Evolutionary conservation across 2,797 vertebrate species (phyloP).

Genomic region (Delichon dasypus): DNA sequence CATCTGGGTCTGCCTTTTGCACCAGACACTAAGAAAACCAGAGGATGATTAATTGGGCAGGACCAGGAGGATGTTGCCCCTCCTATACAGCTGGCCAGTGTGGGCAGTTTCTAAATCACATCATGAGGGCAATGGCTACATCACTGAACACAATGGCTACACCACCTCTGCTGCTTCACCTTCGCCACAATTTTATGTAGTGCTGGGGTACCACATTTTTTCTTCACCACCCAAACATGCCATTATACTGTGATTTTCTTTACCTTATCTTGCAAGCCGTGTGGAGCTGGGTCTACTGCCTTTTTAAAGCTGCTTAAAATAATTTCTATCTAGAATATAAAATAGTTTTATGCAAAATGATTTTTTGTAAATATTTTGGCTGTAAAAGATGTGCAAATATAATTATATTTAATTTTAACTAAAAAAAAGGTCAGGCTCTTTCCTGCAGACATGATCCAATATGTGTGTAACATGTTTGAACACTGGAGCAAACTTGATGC

Average conservation of each 20-base stretch:
- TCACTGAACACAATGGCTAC: background rate
- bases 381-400: background rate
- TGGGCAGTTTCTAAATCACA: background rate
- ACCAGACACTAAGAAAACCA: background rate
- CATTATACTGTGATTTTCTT: background rate
- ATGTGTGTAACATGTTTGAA: background rate
- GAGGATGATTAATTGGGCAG: constrained; percentile 13
- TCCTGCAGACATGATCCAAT: background rate
- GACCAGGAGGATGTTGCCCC: background rate
- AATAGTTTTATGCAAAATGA: background rate
- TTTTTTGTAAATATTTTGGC: fast-evolving
- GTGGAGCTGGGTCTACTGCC: background rate
- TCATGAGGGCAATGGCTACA: background rate
- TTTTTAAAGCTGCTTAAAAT: background rate
- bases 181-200: background rate
- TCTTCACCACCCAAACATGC: background rate
- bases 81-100: background rate
- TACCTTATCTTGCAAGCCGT: background rate
- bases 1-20: constrained; percentile 26
- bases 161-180: background rate
- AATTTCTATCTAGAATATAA: background rate
- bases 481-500: background rate
- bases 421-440: background rate
- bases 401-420: background rate
- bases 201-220: background rate